Conservation (phyloP, 2,888 invertebrate genomes). For the Lasioglossum oenotherae region DNA sequence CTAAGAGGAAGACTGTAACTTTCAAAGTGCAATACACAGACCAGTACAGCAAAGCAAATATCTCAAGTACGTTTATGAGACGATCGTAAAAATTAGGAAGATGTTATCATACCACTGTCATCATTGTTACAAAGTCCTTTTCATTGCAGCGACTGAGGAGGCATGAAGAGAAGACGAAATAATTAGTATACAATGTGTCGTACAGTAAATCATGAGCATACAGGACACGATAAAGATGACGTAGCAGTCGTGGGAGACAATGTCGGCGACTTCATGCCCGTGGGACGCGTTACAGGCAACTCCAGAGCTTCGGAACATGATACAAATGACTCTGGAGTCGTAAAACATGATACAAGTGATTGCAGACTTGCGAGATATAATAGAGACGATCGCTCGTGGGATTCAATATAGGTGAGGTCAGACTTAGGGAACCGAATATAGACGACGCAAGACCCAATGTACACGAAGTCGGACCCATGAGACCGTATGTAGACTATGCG, state of each 20-base stretch:
- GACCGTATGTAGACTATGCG: not conserved
- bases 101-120: not conserved
- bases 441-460: not conserved
- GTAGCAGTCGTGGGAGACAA: slow-evolving; percentile 1
- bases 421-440: not conserved
- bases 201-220: not conserved
- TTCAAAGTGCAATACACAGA: too few relatives aligned
- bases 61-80: too few relatives aligned
- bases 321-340: not conserved
- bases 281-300: not conserved
- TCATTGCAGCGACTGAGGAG: not conserved
- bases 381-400: not conserved
- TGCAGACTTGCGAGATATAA: not conserved
- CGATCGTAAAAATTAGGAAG: too few relatives aligned
- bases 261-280: not conserved
- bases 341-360: slow-evolving; percentile 3
- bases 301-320: not conserved
- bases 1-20: too few relatives aligned
- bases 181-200: not conserved
- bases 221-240: not conserved
- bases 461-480: not conserved
- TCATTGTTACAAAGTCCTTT: not conserved
- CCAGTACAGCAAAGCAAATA: not conserved
- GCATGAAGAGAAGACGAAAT: not conserved
- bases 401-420: slow-evolving; percentile 9